These are phyloP conservation scores for Rattus rattus DNA, from an alignment of 2,113 vertebrate genomes.

Conservation along the genomic window DNA sequence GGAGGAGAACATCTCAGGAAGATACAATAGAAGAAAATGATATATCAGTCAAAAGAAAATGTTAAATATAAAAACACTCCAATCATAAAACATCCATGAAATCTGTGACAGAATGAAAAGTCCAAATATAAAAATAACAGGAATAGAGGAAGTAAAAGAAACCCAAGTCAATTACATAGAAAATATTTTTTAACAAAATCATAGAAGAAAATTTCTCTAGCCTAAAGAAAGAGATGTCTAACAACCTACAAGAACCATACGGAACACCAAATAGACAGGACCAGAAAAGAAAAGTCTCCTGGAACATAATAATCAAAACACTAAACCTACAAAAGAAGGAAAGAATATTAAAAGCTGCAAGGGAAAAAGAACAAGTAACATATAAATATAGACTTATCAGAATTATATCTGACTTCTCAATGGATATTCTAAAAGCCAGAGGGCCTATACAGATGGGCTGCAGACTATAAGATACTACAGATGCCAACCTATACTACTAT, in stretches of 20 bases:
- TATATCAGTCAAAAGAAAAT: neutral
- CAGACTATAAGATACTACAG: neutral
- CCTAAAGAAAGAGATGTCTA: neutral
- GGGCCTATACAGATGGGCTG: neutral
- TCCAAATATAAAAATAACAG: neutral
- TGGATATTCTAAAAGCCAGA: neutral
- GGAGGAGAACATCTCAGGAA: neutral
- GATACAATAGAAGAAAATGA: neutral
- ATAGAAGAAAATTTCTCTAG: neutral
- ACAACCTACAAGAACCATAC: neutral
- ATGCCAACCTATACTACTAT: neutral
- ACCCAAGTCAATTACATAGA: neutral
- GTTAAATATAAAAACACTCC: neutral
- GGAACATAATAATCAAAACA: neutral
- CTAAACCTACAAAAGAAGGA: neutral
- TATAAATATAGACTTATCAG: too few species aligned
- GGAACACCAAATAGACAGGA: neutral
- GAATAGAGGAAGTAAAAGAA: neutral
- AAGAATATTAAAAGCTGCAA: neutral
- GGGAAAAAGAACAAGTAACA: too few species aligned
- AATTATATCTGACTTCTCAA: neutral
- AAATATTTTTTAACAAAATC: neutral
- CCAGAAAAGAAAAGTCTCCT: neutral
- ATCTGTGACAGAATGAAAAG: neutral
- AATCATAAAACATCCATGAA: neutral